Percentiles rank a stretch among this genome's conserved stretches.
Evolutionary conservation across 2,113 vertebrate species (phyloP).

Genomic region (Callospermophilus lateralis): DNA sequence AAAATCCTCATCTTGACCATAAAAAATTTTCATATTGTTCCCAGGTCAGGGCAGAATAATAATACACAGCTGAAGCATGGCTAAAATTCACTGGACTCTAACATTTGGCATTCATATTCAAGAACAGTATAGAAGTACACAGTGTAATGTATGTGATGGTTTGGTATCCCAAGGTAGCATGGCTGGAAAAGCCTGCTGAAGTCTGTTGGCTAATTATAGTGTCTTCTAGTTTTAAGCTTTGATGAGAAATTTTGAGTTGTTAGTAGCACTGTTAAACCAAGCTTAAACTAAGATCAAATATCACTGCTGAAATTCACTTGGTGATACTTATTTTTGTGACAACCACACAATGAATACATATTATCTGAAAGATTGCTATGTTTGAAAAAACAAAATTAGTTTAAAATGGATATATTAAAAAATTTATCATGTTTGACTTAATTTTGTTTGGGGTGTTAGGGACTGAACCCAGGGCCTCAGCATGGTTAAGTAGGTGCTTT

Average conservation of each 20-base stretch:
- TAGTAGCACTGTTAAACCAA: background rate
- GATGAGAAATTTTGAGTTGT: background rate
- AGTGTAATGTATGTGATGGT: background rate
- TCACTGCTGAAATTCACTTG: background rate
- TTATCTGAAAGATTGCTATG: background rate
- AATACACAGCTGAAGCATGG: background rate
- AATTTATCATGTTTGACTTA: background rate
- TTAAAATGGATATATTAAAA: background rate
- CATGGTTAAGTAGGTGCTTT: background rate
- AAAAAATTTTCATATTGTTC: slow-evolving; percentile 5
- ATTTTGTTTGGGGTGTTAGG: background rate
- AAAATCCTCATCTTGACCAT: background rate
- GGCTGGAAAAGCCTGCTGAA: background rate
- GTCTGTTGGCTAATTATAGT: background rate
- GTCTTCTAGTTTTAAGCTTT: background rate
- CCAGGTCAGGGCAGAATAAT: background rate
- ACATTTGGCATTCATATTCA: background rate
- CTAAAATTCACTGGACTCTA: background rate
- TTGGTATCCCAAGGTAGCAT: background rate
- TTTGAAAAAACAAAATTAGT: background rate
- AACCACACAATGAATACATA: slow-evolving; percentile 8
- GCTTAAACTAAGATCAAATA: slow-evolving; percentile 28
- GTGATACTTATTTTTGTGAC: background rate
- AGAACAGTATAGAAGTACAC: background rate
- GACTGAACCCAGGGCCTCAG: background rate